phyloP scores from a whole-genome alignment of 2,888 invertebrate genomes.

The Cylindroiulus punctatus region DNA sequence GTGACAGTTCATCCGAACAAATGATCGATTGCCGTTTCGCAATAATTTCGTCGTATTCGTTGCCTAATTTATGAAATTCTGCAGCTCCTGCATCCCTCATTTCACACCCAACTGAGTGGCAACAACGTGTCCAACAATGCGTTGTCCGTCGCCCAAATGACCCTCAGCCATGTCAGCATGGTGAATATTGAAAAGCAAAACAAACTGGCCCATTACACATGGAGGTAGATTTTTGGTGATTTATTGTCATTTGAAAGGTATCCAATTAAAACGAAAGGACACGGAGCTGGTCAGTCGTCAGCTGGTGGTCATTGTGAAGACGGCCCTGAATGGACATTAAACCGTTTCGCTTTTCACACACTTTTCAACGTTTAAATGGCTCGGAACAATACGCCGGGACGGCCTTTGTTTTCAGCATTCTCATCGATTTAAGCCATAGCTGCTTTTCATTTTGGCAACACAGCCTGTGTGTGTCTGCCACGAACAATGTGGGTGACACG shows the following conservation, averaged over 20 bases:
- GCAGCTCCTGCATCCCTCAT: background rate
- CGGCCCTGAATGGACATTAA: background rate
- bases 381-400: background rate
- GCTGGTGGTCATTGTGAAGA: conserved; percentile 22
- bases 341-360: conserved; percentile 2
- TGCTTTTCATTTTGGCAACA: conserved; percentile 23
- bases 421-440: conserved; percentile 37
- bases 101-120: background rate
- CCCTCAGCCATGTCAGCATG: background rate
- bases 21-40: background rate
- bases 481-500: conserved; percentile 20
- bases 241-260: background rate
- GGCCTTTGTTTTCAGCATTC: conserved; percentile 27
- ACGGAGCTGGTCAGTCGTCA: conserved; percentile 10
- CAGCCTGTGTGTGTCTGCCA: background rate
- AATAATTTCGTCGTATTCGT: background rate
- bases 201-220: background rate
- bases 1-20: background rate
- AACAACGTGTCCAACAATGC: background rate
- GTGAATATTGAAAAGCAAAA: background rate
- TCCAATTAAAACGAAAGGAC: conserved; percentile 11
- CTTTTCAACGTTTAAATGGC: conserved; percentile 14
- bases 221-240: conserved; percentile 28
- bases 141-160: conserved; percentile 10
- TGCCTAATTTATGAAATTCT: conserved; percentile 20